Base-by-base conservation (phyloP, 2,113 vertebrate genomes). In the Centropus unirufus region DNA sequence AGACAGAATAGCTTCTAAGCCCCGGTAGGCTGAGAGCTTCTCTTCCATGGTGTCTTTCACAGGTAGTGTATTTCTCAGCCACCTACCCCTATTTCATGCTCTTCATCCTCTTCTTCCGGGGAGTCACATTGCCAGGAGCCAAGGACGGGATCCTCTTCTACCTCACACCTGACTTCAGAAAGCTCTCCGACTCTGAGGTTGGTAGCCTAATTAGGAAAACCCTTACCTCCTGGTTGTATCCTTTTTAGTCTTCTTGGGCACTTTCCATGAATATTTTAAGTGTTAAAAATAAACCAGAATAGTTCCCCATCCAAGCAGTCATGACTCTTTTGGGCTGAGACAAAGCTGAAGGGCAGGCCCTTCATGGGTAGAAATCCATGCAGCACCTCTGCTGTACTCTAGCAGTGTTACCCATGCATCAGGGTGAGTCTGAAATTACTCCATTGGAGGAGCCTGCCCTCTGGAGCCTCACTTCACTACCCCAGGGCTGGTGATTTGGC, bases 21-120 rank as follows among this genome's bases (percentile, higher is more conserved):
- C 11, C 18, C 30, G 70, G 5, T 15, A 16, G 49, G 32, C 68
- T 96, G 77, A 89, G 14, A 32, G 7, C 13, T 87, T 81, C 20
- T 87, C 9, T 82, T 76, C 69, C 30, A 8, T 24, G 78, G 24
- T 87, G 7, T 87, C 34, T 96, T 77, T 81, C 6, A 15, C 77
- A 99, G 99, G 99, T 99, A 74, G 99, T 99, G 82, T 99, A 99
- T 95, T 99, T 99, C 97, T 99, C 99, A 0, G 99, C 99, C 47
- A 99, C 99, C 8, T 99, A 99, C 68, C 99, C 99, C 23, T 99
- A 99, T 96, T 97, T 99, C 94, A 99, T 99, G 99, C 97, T 99
- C 26, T 97, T 99, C 95, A 99, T 99, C 96, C 98, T 99, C 66
- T 98, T 99, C 93, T 98, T 99, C 89, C 98, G 98, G 26, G 99